Conservation (phyloP, 2,797 vertebrate genomes). For the Chaetodon trifasciatus region DNA sequence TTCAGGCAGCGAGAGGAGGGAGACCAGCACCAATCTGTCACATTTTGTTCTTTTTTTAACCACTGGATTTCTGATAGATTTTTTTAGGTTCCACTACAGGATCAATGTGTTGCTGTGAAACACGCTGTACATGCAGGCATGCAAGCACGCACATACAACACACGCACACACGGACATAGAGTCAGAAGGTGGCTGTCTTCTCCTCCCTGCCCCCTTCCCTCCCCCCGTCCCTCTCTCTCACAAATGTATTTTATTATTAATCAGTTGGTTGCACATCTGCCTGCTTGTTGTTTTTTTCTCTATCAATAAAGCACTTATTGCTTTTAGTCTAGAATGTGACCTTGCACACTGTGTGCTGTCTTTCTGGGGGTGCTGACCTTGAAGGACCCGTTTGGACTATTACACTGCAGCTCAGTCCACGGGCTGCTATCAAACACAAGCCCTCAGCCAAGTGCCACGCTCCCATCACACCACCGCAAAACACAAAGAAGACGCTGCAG, state of each 20-base stretch:
- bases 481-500: constrained; percentile 75
- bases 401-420: constrained; percentile 72
- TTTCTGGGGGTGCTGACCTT: constrained; percentile 87
- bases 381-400: constrained; percentile 86
- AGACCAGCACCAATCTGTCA: constrained; percentile 69
- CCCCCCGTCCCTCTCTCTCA: constrained; percentile 59
- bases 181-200: constrained; percentile 54
- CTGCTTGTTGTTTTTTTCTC: constrained; percentile 79
- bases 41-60: constrained; percentile 78
- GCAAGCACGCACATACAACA: constrained; percentile 33
- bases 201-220: constrained; percentile 27
- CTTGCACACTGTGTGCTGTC: constrained; percentile 86
- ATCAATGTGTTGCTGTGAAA: constrained; percentile 74
- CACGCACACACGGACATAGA: constrained; percentile 32
- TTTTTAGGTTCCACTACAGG: constrained; percentile 73
- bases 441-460: constrained; percentile 81
- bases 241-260: constrained; percentile 88
- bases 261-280: constrained; percentile 85
- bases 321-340: constrained; percentile 92
- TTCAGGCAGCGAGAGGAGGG: constrained; percentile 49
- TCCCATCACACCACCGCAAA: constrained; percentile 69
- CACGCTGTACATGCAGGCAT: constrained; percentile 44
- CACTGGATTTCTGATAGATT: constrained; percentile 71
- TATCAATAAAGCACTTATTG: constrained; percentile 96
- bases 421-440: constrained; percentile 77